A percentile compares a stretch with the other conserved stretches of the same genome.
These are phyloP conservation scores for Cherax quadricarinatus DNA, from an alignment of 1,140 invertebrate species.

Conservation along the genomic window DNA sequence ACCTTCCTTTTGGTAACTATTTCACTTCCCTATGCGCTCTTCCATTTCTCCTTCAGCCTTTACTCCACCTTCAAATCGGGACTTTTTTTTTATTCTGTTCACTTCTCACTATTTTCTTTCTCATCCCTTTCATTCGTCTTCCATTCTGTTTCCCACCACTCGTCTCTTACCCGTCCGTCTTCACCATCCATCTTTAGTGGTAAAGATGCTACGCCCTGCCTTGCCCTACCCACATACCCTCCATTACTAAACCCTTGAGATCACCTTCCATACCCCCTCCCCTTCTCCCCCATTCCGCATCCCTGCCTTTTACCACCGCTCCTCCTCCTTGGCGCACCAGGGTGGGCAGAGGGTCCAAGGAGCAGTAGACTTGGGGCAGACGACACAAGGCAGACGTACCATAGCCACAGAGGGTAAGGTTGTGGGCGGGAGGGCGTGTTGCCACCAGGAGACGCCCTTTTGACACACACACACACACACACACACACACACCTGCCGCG, in stretches of 20 bases:
- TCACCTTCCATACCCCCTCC: conserved; percentile 9
- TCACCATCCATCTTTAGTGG: not conserved
- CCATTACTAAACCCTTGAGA: not conserved
- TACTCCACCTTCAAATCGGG: too few relatives aligned
- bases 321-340: conserved; percentile 5
- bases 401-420: conserved; percentile 37
- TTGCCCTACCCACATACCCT: conserved; percentile 6
- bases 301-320: not conserved
- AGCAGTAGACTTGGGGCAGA: conserved; percentile 31
- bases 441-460: not conserved
- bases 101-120: not conserved
- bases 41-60: not conserved
- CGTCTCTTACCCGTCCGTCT: not conserved
- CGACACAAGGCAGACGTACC: conserved; percentile 21
- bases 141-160: not conserved
- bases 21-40: not conserved
- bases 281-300: not conserved
- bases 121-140: too few relatives aligned
- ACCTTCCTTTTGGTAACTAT: not conserved
- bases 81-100: not conserved
- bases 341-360: conserved; percentile 30
- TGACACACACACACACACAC: not conserved
- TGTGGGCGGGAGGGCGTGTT: conserved; percentile 16
- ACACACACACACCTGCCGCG: conserved; percentile 2
- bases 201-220: not conserved